These are phyloP conservation scores for Guaruba guarouba DNA, from an alignment of 2,113 vertebrate species.

Conservation along the genomic window DNA sequence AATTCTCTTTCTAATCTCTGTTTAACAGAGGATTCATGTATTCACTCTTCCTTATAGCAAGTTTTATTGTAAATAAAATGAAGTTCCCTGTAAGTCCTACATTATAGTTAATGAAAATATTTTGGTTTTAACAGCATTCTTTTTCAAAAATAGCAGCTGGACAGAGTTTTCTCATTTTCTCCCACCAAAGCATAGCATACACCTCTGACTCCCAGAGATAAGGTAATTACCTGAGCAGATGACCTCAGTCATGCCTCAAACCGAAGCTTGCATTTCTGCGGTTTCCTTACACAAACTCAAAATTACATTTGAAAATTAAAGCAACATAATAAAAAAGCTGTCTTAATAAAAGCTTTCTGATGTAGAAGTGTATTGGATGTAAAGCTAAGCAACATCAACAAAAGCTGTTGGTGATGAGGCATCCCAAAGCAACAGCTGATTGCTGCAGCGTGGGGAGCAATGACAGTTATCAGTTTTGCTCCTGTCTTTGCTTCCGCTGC, in stretches of 20 bases:
- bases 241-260: not conserved
- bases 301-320: not conserved
- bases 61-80: not conserved
- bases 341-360: no score
- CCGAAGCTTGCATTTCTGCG: not conserved
- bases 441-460: not conserved
- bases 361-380: rapidly evolving
- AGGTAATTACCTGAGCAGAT: not conserved
- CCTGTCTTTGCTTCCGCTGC: not conserved
- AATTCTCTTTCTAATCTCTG: not conserved
- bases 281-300: not conserved
- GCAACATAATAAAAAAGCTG: not conserved
- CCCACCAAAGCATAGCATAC: not conserved
- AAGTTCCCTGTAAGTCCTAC: not conserved
- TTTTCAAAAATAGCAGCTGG: not conserved
- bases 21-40: not conserved
- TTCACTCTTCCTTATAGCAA: not conserved
- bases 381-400: not conserved
- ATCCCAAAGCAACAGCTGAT: not conserved
- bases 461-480: not conserved
- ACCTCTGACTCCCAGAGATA: not conserved
- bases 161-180: constrained; percentile 20
- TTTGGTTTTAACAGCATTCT: not conserved
- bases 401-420: not conserved
- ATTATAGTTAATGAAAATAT: not conserved